phyloP scores from a whole-genome alignment of 2,113 vertebrate genomes.

The Calypte anna region DNA sequence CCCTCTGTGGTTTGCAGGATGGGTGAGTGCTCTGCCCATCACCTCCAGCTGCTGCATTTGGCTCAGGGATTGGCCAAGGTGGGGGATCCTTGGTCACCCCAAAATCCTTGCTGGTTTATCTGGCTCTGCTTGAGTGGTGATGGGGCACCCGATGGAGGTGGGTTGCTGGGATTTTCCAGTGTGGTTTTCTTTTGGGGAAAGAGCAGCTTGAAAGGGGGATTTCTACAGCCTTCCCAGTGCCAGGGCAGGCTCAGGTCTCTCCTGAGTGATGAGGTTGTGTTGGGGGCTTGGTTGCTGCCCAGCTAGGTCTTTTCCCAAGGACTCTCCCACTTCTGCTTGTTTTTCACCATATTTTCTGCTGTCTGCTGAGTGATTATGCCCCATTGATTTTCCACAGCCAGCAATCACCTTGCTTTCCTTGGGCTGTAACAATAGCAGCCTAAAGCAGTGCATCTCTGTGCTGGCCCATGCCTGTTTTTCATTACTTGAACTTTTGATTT shows the following conservation, averaged over 20 bases:
- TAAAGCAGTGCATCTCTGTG: fast-evolving
- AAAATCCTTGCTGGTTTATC: fast-evolving
- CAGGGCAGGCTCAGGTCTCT: neutral
- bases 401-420: neutral
- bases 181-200: neutral
- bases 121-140: neutral
- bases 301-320: neutral
- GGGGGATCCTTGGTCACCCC: neutral
- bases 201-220: neutral
- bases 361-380: neutral
- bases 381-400: constrained; percentile 35
- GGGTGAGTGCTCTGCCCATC: neutral
- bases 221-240: fast-evolving
- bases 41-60: neutral
- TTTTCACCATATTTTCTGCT: constrained; percentile 4
- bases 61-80: neutral
- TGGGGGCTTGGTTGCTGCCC: neutral
- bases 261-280: neutral
- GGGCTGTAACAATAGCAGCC: neutral
- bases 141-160: neutral
- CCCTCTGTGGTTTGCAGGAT: neutral
- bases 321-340: neutral
- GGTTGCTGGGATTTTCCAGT: neutral
- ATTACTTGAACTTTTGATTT: neutral
- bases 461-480: neutral